Base-by-base conservation (phyloP, 2,113 vertebrate genomes). In the Halcyon malimbica region DNA sequence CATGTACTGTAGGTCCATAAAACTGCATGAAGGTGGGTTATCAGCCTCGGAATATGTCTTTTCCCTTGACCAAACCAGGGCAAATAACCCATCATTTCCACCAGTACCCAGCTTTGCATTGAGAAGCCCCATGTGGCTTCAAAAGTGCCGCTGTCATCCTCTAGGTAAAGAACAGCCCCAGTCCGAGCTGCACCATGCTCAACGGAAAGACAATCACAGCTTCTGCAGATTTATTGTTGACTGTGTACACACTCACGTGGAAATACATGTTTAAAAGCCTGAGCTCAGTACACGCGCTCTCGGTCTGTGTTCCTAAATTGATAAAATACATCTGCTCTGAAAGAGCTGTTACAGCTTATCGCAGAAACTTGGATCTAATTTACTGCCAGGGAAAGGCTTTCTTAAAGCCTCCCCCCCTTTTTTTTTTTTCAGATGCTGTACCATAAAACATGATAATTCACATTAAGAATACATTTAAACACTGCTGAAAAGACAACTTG, bases 311-410 rank as follows among this genome's bases (percentile, higher is more conserved):
- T 91, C 65, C 92, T 89, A 96, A 91, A 96, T 35, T 92, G 95
- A 97, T 96, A 94, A 96, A 96, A 95, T 83, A 92, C 96, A 96
- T 96, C 95, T 97, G 96, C 74, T 96, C 89, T 67, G 63, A 87
- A n/a, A 69, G 89, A 94, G 91, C 87, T 96, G 92, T 96, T 96
- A 83, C 67, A 91, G 83, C 78, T 93, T 96, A 96, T 94, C 94
- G 74, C 50, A 89, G 87, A 94, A 95, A 89, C 81, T 95, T 64
- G 84, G 82, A 94, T 83, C 69, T 92, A 91, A 94, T 94, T 89
- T 94, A 94, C 74, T 94, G 92, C 70, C 89, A 94, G 81, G 37
- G 62, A 96, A 94, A 91, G 92, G 94, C 87, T 96, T 91, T 89
- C 89, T 89, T 83, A 80, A 63, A 94, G 50, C 13, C 60, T 78